phyloP scores from a whole-genome alignment of 2,113 vertebrate genomes.

The Corydoras sp. region DNA sequence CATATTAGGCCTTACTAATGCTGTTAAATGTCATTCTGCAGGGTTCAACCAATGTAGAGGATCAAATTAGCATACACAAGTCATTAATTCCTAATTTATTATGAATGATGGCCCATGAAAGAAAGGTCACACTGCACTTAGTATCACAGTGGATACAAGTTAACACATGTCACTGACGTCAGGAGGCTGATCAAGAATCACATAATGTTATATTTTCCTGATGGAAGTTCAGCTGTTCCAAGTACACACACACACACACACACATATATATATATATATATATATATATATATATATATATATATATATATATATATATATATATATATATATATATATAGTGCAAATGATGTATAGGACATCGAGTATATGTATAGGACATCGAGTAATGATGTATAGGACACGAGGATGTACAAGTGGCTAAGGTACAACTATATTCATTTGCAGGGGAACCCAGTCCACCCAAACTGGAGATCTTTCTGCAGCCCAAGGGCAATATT shows the following conservation, averaged over 20 bases:
- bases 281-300: no score
- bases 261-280: no score
- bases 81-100: slow-evolving; percentile 50
- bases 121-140: slow-evolving; percentile 28
- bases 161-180: no score
- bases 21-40: slow-evolving; percentile 41
- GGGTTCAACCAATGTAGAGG: slow-evolving; percentile 37
- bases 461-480: slow-evolving; percentile 80
- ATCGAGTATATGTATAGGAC: no score
- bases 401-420: background rate
- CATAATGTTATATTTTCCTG: no score
- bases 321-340: no score
- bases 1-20: slow-evolving; percentile 33
- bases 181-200: no score
- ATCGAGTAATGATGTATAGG: no score
- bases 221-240: no score
- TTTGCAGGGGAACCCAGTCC: slow-evolving; percentile 89
- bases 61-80: slow-evolving; percentile 50
- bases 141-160: background rate
- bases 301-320: no score
- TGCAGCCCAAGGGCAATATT: slow-evolving; percentile 84
- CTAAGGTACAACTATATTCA: slow-evolving; percentile 1
- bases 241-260: no score
- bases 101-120: slow-evolving; percentile 38
- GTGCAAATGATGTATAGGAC: no score